Evolutionary conservation across 2,797 vertebrate species (phyloP).

Genomic region (Sebastes hubbsi): DNA sequence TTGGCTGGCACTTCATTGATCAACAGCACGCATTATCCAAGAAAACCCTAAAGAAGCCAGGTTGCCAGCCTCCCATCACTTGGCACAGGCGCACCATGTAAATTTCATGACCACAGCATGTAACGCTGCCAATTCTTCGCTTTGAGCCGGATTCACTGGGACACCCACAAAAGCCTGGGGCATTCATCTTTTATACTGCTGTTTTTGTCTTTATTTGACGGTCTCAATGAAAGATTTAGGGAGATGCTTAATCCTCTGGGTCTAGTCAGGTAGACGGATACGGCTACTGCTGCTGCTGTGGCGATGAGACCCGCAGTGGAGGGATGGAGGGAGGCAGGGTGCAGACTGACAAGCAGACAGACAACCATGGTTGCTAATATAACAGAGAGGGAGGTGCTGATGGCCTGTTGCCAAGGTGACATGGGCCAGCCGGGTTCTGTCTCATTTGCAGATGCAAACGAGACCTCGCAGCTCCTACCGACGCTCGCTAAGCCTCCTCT

Average conservation of each 20-base stretch:
- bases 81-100: constrained; percentile 65
- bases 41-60: constrained; percentile 37
- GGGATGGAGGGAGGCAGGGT: constrained; percentile 68
- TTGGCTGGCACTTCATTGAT: constrained; percentile 70
- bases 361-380: constrained; percentile 73
- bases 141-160: constrained; percentile 61
- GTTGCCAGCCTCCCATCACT: constrained; percentile 58
- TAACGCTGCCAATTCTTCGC: constrained; percentile 60
- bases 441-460: constrained; percentile 85
- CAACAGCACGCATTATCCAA: constrained; percentile 42
- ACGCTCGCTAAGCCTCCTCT: constrained; percentile 64
- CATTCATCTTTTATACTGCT: constrained; percentile 70
- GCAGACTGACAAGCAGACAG: constrained; percentile 81
- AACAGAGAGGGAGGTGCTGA: constrained; percentile 76
- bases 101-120: constrained; percentile 76
- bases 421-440: constrained; percentile 78
- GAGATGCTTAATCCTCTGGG: constrained; percentile 60
- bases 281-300: constrained; percentile 45
- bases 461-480: constrained; percentile 73
- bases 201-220: constrained; percentile 59
- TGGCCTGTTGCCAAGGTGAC: constrained; percentile 85
- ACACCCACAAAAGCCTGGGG: constrained; percentile 59
- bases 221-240: constrained; percentile 67
- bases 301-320: constrained; percentile 59
- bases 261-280: constrained; percentile 63